phyloP scores from a whole-genome alignment of 1,140 invertebrate species.

The Harpegnathos saltator region DNA sequence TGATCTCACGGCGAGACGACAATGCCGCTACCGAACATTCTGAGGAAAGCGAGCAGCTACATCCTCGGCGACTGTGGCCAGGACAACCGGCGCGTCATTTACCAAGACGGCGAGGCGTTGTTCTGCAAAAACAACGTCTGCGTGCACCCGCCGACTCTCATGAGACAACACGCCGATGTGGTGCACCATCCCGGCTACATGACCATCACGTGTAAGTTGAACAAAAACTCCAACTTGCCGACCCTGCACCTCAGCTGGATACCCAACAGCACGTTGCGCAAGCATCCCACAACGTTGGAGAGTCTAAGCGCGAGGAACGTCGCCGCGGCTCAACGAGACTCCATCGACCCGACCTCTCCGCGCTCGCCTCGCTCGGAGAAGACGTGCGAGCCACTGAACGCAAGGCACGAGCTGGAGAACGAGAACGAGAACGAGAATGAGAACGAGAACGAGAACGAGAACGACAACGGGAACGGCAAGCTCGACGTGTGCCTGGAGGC shows the following conservation, averaged over 20 bases:
- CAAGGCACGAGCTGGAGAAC: conserved; percentile 14
- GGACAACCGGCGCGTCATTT: conserved; percentile 82
- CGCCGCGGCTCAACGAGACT: conserved; percentile 29
- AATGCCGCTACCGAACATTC: conserved; percentile 92
- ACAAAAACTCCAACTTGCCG: conserved; percentile 90
- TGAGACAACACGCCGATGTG: conserved; percentile 92
- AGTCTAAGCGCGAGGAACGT: conserved; percentile 83
- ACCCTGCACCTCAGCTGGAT: conserved; percentile 97
- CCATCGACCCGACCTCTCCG: background rate
- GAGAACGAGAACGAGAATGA: conserved; percentile 53
- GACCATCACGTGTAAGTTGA: conserved; percentile 92
- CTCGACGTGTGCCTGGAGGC: conserved; percentile 83
- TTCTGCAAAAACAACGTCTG: conserved; percentile 98
- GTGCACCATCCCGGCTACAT: conserved; percentile 97
- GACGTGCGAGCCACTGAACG: conserved; percentile 13
- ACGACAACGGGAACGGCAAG: conserved; percentile 69
- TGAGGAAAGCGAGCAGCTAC: conserved; percentile 91
- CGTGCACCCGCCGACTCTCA: conserved; percentile 95
- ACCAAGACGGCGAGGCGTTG: conserved; percentile 93
- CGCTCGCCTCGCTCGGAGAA: conserved; percentile 63
- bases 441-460: conserved; percentile 46
- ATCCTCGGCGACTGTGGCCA: conserved; percentile 90
- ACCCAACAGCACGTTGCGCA: conserved; percentile 95
- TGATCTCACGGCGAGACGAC: conserved; percentile 11
- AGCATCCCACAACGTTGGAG: conserved; percentile 92